Evolutionary conservation across 2,113 vertebrate species (phyloP).

Genomic region (Bubalus kerabau): DNA sequence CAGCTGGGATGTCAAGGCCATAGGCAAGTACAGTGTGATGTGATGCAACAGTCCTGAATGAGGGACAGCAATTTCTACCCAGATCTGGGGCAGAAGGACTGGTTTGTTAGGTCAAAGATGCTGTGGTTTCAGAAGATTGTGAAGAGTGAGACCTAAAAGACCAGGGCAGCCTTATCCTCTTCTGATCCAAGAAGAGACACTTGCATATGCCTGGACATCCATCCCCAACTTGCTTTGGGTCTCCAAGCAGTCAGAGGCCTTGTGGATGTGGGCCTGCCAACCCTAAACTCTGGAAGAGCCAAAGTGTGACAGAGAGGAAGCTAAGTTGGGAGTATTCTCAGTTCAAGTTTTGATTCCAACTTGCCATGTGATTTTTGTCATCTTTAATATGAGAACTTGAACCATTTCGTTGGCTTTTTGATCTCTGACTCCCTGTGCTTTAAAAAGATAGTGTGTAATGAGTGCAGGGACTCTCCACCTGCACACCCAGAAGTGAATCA

Average conservation of each 20-base stretch:
- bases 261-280: neutral
- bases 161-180: neutral
- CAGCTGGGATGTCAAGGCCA: neutral
- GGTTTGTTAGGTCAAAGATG: neutral
- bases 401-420: neutral
- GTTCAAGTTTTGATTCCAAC: neutral
- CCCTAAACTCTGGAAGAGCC: neutral
- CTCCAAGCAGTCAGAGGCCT: neutral
- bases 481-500: neutral
- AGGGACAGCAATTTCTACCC: neutral
- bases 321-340: neutral
- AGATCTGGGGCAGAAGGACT: neutral
- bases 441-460: neutral
- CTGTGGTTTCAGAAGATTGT: neutral
- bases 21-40: neutral
- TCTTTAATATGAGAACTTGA: neutral
- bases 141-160: slow-evolving; percentile 10
- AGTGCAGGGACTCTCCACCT: neutral
- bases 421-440: neutral
- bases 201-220: neutral
- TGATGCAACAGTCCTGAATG: neutral
- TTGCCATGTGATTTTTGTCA: neutral
- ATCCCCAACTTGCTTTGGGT: neutral
- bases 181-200: neutral
- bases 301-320: neutral